These are phyloP conservation scores for Lepidostoma basale DNA, from an alignment of 1,140 invertebrate species.

Conservation along the genomic window DNA sequence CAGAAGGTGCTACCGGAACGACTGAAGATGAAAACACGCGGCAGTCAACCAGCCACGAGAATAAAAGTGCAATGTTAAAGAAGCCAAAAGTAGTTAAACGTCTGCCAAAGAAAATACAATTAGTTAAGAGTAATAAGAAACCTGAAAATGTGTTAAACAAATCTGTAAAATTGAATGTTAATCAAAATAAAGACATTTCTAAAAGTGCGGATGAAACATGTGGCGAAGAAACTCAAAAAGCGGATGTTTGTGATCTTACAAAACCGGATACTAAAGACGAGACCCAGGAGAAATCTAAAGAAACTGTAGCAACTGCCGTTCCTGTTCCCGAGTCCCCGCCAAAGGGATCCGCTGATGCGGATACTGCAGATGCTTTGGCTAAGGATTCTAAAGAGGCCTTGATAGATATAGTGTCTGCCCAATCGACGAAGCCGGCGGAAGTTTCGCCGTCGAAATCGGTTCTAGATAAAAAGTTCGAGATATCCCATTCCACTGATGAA, in stretches of 20 bases:
- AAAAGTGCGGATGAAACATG: not conserved
- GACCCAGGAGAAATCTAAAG: no score
- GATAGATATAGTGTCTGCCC: no score
- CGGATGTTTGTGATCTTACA: no score
- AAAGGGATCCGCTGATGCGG: no score
- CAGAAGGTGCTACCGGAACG: not conserved
- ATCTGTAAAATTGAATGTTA: not conserved
- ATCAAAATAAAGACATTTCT: not conserved
- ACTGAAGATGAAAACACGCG: not conserved
- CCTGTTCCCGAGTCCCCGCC: no score
- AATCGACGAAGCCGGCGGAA: no score
- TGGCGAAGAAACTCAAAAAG: not conserved
- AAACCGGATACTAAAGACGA: no score
- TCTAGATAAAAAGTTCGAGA: not conserved
- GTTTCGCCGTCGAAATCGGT: no score
- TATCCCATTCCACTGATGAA: not conserved
- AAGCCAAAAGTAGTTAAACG: slow-evolving; percentile 29
- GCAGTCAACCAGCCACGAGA: not conserved
- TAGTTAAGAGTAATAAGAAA: slow-evolving; percentile 27
- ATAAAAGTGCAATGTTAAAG: slow-evolving; percentile 28
- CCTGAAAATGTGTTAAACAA: not conserved
- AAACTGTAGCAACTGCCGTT: no score
- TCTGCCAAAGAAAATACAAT: slow-evolving; percentile 36
- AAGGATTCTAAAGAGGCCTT: no score
- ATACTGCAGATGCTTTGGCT: no score